Conservation (phyloP, 2,888 invertebrate genomes). For the Ceraclea dissimilis region DNA sequence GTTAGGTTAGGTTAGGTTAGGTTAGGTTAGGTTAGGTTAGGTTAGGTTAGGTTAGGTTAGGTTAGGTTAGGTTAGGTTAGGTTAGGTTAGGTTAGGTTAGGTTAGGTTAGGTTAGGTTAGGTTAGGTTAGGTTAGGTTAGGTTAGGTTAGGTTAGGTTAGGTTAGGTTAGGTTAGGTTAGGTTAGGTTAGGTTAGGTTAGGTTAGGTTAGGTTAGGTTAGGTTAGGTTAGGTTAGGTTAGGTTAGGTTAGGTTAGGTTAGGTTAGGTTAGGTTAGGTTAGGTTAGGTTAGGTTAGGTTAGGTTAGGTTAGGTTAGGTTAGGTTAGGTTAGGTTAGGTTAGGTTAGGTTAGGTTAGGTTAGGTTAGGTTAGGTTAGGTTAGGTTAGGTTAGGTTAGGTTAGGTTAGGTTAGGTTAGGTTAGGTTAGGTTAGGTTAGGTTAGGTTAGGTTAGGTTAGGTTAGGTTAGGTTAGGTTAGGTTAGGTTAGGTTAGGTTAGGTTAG, state of each 20-base stretch:
- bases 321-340: conserved; percentile 24
- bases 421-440: conserved; percentile 15
- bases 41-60: conserved; percentile 34
- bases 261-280: conserved; percentile 25
- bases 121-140: conserved; percentile 26
- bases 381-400: conserved; percentile 25
- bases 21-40: conserved; percentile 54
- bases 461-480: conserved; percentile 3
- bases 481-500: conserved; percentile 1
- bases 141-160: conserved; percentile 25
- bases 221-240: conserved; percentile 23
- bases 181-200: conserved; percentile 25
- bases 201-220: conserved; percentile 25
- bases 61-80: conserved; percentile 26
- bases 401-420: conserved; percentile 24
- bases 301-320: conserved; percentile 24
- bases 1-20: conserved; percentile 24
- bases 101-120: conserved; percentile 26
- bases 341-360: conserved; percentile 24
- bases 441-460: conserved; percentile 17
- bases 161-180: conserved; percentile 26
- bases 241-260: conserved; percentile 21
- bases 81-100: conserved; percentile 27
- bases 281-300: conserved; percentile 24
- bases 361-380: conserved; percentile 25